A percentile compares a stretch with the other conserved stretches of the same genome.
Conservation (phyloP, 53 echinoderm and acorn worm genomes). For the Temnopleurus reevesii region DNA sequence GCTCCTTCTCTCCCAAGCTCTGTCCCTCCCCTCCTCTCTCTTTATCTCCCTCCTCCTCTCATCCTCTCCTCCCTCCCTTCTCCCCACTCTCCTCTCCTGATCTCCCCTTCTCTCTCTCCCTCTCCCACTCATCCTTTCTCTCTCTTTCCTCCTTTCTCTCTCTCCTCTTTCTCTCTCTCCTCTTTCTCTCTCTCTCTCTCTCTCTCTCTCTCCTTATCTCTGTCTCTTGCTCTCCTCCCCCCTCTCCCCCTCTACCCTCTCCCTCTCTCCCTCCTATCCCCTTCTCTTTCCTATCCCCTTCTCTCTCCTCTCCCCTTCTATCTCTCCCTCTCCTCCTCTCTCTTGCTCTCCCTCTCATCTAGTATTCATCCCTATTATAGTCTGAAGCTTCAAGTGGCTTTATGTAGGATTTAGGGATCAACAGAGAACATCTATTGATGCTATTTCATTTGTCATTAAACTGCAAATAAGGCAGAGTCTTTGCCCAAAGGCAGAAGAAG, state of each 20-base stretch:
- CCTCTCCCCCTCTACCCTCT: not conserved
- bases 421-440: slow-evolving; percentile 39
- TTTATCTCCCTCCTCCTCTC: not conserved
- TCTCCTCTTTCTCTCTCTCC: not conserved
- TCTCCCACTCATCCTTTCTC: too few species aligned
- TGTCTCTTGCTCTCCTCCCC: not conserved
- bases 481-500: not conserved
- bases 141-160: too few species aligned
- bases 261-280: not conserved
- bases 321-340: not conserved
- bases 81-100: not conserved
- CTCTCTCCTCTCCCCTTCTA: not conserved
- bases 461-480: slow-evolving; percentile 46
- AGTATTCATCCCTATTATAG: not conserved
- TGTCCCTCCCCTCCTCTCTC: not conserved
- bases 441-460: slow-evolving; percentile 43
- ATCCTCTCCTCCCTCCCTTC: not conserved
- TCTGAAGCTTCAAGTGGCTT: not conserved
- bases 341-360: not conserved
- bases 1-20: not conserved
- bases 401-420: slow-evolving; percentile 28
- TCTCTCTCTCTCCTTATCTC: not conserved
- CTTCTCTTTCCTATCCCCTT: not conserved
- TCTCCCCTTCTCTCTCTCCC: not conserved
- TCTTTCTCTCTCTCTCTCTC: not conserved